Base-by-base conservation (phyloP, 1,140 invertebrate species). In the Colletes gigas region DNA sequence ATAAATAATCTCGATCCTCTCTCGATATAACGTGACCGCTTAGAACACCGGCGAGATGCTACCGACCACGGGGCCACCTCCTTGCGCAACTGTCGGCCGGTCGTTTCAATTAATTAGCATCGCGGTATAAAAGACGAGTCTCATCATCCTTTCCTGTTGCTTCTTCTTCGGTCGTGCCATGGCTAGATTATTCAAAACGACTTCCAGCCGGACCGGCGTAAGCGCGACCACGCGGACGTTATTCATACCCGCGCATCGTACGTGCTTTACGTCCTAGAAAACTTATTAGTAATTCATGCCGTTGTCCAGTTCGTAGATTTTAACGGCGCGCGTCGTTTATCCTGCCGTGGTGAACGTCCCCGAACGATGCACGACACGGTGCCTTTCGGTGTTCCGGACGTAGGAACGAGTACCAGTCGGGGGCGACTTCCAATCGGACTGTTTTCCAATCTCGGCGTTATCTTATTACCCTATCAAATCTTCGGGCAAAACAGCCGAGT, bases 71-170 rank as follows among this genome's bases (percentile, higher is more conserved):
- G 30, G 76, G 41, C 85, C 85, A 57, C 81, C 85, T 86, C 55
- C 84, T 86, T 83, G 84, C 85, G 82, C 84, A 81, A 86, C 85
- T 87, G 85, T 87, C 84, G 72, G 85, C 82, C 84, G 84, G 63
- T 87, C 84, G 85, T 87, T 87, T 87, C 84, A 86, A 86, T 87
- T 87, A 87, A 87, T 87, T 87, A 87, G 85, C 85, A 87, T 87
- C 85, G 82, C 54, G 60, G 78, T 78, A 82, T 87, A 86, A 87
- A 86, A 83, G 82, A 87, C 84, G 84, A 87, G 85, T 76, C 82
- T 77, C 85, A 74, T 86, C 85, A 85, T 82, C 83, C 15, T 76
- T 55, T 47, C 77, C 60, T 79, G 62, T 78, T 60, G 55, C 68
- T 67, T 44, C 59, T 62, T 52, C 62, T 59, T 63, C 62, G 68